Evolutionary conservation across 2,797 vertebrate species (phyloP), one percentile per base, ranked within the genome.

Genomic region (Epinephelus coioides): DNA sequence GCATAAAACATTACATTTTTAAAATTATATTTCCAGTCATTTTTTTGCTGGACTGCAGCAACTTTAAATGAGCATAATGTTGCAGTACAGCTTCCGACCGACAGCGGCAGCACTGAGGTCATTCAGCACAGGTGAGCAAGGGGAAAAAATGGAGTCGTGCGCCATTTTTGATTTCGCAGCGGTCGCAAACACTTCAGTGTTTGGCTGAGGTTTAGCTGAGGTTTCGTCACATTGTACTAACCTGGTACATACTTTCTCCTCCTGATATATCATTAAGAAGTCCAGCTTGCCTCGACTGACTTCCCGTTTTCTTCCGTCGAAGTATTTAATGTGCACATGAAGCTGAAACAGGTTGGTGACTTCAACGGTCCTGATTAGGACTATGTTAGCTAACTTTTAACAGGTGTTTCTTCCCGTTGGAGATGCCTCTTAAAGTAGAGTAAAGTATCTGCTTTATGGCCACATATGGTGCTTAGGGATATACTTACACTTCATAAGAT

Each of bases 71-170:
- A 27, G 25, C 4, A 10, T 6, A 3, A 13, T 49, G 38, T 0
- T 74, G 66, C 17, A 68, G n/a, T 83, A 18, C 18, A 68, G 1
- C 70, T 57, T 67, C 59, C 38, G 14, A 18, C 38, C 85, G 80
- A 65, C 4, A 0, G 50, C 0, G 54, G 85, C 78, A 80, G 68
- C 57, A 80, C 18, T 21, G 15, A 44, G 9, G 14, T 43, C 3
- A 13, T 5, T 61, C 9, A 9, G 40, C 46, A 0, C 55, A 82
- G 81, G 75, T 83, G 63, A 60, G 34, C 30, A 4, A 46, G 0
- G 7, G 57, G 30, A 4, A 13, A 56, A 74, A 46, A 70, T 70
- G 40, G 23, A 54, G 50, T 50, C 1, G 2, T 0, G 49, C 64
- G 49, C 62, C 19, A 34, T 17, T 0, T 34, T 53, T 57, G 0